Conservation (phyloP, 2,888 invertebrate genomes). For the Clostera curtula region DNA sequence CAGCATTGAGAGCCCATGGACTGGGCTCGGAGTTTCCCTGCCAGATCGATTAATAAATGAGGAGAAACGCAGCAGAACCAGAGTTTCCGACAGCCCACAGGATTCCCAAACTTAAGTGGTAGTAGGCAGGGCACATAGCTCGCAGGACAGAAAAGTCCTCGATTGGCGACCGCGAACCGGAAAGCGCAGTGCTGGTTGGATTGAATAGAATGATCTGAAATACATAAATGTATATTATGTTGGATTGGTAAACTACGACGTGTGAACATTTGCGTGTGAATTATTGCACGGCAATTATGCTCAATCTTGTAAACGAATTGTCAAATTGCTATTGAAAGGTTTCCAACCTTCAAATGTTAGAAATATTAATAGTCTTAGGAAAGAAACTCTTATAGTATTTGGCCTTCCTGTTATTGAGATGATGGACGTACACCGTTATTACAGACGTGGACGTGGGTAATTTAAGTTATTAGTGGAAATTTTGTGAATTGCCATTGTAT, state of each 20-base stretch:
- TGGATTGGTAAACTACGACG: conserved; percentile 17
- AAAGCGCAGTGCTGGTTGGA: too few species aligned
- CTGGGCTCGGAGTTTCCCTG: too few species aligned
- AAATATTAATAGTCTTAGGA: conserved; percentile 3
- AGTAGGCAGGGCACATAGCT: too few species aligned
- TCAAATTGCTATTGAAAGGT: conserved; percentile 45
- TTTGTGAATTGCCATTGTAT: background rate
- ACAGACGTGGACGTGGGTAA: background rate
- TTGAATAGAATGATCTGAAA: too few species aligned
- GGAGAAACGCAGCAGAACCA: too few species aligned
- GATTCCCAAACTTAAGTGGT: too few species aligned
- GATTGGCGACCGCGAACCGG: too few species aligned
- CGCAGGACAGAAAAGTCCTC: too few species aligned
- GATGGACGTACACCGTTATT: conserved; percentile 11
- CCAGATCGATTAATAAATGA: too few species aligned
- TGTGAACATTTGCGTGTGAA: conserved; percentile 40
- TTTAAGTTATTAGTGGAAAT: background rate
- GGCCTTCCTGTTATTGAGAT: conserved; percentile 29
- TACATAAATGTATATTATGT: too few species aligned
- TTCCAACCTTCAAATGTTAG: conserved; percentile 36
- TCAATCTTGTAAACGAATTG: conserved; percentile 42
- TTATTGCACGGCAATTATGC: conserved; percentile 33
- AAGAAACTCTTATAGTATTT: conserved; percentile 7
- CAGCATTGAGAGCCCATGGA: too few species aligned
- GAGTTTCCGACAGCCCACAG: too few species aligned